A percentile compares a stretch with the other conserved stretches of the same genome.
phyloP scores from a whole-genome alignment of 2,797 vertebrate genomes.

The Molossus alvarezi region DNA sequence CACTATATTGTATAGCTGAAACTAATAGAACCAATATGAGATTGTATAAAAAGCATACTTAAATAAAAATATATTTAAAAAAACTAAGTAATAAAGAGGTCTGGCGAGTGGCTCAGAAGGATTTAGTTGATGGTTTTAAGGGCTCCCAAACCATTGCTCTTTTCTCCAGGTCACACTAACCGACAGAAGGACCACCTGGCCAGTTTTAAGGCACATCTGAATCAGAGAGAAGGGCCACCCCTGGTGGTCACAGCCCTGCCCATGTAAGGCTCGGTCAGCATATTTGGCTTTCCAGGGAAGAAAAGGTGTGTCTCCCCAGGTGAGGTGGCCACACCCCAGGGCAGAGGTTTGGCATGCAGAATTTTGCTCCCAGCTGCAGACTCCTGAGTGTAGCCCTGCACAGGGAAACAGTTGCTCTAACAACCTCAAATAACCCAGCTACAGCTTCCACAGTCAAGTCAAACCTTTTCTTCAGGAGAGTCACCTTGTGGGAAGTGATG shows the following conservation, averaged over 20 bases:
- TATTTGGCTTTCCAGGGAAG: neutral
- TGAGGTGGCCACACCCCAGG: neutral
- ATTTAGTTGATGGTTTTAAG: neutral
- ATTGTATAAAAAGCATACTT: neutral
- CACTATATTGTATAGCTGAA: neutral
- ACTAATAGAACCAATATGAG: neutral
- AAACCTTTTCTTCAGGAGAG: neutral
- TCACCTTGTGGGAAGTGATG: neutral
- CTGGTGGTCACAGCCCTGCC: neutral
- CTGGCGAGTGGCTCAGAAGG: neutral
- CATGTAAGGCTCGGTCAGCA: neutral
- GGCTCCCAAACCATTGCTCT: neutral
- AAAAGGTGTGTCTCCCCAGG: neutral
- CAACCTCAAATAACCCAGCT: neutral
- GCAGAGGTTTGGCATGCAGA: neutral
- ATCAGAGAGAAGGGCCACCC: neutral
- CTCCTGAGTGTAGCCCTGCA: neutral
- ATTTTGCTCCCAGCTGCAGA: neutral
- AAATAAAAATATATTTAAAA: neutral
- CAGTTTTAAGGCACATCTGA: neutral
- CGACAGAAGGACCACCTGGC: rapidly evolving
- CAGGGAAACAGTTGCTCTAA: neutral
- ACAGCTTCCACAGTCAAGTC: neutral
- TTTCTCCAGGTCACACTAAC: neutral
- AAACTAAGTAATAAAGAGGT: neutral